Base-by-base conservation (phyloP, 2,797 vertebrate genomes). In the Poecilia picta region DNA sequence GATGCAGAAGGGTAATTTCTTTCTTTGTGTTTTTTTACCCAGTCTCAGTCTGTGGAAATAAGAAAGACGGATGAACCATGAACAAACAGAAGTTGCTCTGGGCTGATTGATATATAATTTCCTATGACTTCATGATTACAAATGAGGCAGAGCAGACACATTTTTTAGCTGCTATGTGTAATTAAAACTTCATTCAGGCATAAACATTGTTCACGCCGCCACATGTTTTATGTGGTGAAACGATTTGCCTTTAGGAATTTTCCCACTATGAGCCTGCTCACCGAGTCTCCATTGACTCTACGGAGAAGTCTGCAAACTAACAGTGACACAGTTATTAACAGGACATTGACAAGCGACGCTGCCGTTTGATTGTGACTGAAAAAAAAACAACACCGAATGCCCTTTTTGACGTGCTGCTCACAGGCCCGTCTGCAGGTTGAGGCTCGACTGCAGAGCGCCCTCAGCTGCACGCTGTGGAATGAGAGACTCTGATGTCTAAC, bases 81-180 rank as follows among this genome's bases (percentile, higher is more conserved):
- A 91, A 86, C 93, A 96, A 96, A 96, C 95, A 96, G 28, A 88
- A 87, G 94, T 88, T 89, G 90, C 85, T 89, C 73, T 81, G 84
- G 86, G 80, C 89, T 90, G 92, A 94, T 84, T 90, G 92, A 78
- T 93, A 95, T 92, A 95, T 95, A 86, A 94, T 91, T 91, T 51
- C 72, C 47, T 49, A 73, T 90, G 91, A 88, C 85, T 88, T 92
- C 88, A 85, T 86, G 77, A 90, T 84, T 87, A 83, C 83, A 91
- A 91, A 94, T 92, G 89, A 93, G 66, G 39, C 66, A 70, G 66
- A 70, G 36, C 66, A 70, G 39, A 70, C 20, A 70, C 66, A 70
- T 51, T 73, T 53, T 20, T 62, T 45, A 59, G 55, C 23, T 88
- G 89, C 80, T 83, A 81, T 87, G 82, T 91, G 81, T 92, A 91